Evolutionary conservation across 2,888 invertebrate genomes (phyloP).

Genomic region (Epirrhoe tristata): DNA sequence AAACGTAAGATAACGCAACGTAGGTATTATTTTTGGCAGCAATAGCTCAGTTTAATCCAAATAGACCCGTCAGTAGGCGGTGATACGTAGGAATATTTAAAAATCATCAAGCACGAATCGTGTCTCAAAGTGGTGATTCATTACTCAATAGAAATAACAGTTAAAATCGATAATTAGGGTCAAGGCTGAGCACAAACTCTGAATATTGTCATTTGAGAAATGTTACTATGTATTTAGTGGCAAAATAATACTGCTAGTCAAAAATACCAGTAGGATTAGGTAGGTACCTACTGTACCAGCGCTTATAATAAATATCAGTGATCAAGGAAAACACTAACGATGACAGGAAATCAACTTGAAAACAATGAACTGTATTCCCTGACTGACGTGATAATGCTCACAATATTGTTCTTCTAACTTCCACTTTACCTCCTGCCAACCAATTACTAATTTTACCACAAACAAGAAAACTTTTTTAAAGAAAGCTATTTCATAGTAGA

Average conservation of each 20-base stretch:
- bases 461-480: too few relatives aligned
- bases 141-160: not conserved
- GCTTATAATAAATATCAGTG: not conserved
- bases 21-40: slow-evolving; percentile 17
- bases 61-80: slow-evolving; percentile 4
- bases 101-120: not conserved
- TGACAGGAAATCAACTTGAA: slow-evolving; percentile 13
- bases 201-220: not conserved
- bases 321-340: slow-evolving; percentile 8
- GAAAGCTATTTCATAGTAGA: not conserved
- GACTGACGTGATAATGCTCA: slow-evolving; percentile 4
- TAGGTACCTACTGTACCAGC: not conserved
- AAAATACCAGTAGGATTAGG: too few relatives aligned
- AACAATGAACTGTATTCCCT: slow-evolving; percentile 43
- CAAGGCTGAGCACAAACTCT: not conserved
- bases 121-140: not conserved
- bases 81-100: not conserved
- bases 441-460: not conserved
- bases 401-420: not conserved
- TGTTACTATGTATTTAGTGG: too few relatives aligned
- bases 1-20: slow-evolving; percentile 7
- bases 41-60: not conserved
- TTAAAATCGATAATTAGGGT: not conserved
- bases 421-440: not conserved
- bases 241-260: too few relatives aligned